Conservation (phyloP, 2,888 invertebrate species). For the Venusia cambrica region DNA sequence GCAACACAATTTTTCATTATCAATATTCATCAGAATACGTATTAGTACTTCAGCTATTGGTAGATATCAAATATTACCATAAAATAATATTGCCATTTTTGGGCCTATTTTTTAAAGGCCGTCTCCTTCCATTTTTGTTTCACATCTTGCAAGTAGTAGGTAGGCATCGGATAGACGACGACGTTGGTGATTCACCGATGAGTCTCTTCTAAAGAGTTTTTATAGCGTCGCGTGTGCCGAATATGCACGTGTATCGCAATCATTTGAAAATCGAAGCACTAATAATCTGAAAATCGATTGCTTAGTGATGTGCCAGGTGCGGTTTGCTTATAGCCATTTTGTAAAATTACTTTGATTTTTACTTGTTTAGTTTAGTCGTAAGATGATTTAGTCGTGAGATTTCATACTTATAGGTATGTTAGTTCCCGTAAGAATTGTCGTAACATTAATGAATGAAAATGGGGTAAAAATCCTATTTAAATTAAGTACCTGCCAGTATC, state of each 20-base stretch:
- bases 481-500: no score
- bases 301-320: conserved; percentile 18
- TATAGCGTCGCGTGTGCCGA: conserved; percentile 55
- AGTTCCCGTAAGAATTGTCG: no score
- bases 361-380: conserved; percentile 17
- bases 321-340: conserved; percentile 19
- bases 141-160: conserved; percentile 64
- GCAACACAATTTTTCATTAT: no score
- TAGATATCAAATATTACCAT: neutral
- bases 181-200: conserved; percentile 75
- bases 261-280: no score
- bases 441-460: no score
- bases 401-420: no score
- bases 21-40: no score
- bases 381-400: no score
- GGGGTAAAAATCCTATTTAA: no score
- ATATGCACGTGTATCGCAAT: conserved; percentile 40
- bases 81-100: neutral
- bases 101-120: conserved; percentile 19
- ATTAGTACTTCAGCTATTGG: no score
- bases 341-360: conserved; percentile 29
- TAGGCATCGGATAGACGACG: conserved; percentile 63
- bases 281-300: no score
- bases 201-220: conserved; percentile 76
- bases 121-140: conserved; percentile 56